A percentile compares a stretch with the other conserved stretches of the same genome.
Evolutionary conservation across 2,888 invertebrate genomes (phyloP).

Genomic region (Diarsia dahlii): DNA sequence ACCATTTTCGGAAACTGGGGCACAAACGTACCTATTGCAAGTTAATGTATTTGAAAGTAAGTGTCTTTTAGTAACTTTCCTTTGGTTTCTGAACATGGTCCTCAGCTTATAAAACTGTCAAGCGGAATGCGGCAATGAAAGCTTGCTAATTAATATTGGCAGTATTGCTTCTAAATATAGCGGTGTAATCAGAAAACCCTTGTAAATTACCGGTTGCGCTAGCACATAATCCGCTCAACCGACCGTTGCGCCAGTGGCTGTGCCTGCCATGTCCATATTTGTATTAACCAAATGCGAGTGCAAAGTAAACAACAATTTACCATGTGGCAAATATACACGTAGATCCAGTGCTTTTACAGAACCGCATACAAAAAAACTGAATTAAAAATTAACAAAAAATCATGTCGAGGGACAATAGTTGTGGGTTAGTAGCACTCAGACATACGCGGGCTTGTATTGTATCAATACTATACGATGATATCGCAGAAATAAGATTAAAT

Average conservation of each 20-base stretch:
- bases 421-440: constrained; percentile 74
- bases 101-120: constrained; percentile 63
- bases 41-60: constrained; percentile 76
- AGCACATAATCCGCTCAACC: constrained; percentile 66
- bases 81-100: constrained; percentile 68
- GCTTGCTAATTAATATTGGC: constrained; percentile 65
- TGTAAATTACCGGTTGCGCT: constrained; percentile 74
- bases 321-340: constrained; percentile 37
- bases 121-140: constrained; percentile 78
- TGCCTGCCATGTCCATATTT: constrained; percentile 72
- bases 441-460: constrained; percentile 66
- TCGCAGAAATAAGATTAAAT: constrained; percentile 72
- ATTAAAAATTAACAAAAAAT: constrained; percentile 31
- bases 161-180: constrained; percentile 71
- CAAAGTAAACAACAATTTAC: constrained; percentile 50
- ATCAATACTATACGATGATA: constrained; percentile 74
- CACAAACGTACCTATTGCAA: constrained; percentile 69
- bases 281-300: constrained; percentile 63
- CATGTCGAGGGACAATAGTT: constrained; percentile 59
- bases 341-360: constrained; percentile 18
- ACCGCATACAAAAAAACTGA: constrained; percentile 14
- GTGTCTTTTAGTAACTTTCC: constrained; percentile 72
- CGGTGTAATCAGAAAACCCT: constrained; percentile 72
- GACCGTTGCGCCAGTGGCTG: constrained; percentile 71
- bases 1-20: constrained; percentile 72